Evolutionary conservation across 2,113 vertebrate genomes (phyloP).

Genomic region (Motacilla alba): DNA sequence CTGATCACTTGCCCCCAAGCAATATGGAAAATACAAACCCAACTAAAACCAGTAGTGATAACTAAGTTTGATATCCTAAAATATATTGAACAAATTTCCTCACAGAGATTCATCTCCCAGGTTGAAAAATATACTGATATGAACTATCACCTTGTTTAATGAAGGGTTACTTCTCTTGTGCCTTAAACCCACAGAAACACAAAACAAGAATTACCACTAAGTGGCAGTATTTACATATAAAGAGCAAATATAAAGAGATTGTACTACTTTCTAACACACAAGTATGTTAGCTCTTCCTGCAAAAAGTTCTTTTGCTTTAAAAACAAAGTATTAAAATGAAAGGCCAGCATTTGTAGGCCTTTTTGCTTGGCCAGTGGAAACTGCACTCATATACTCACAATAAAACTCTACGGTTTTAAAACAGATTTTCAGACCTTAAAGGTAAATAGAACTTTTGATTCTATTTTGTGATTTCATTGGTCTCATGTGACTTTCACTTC

Average conservation of each 20-base stretch:
- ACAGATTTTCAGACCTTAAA: background rate
- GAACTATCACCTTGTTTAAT: background rate
- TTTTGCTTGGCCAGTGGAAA: background rate
- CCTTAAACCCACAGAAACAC: background rate
- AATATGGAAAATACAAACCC: accelerated
- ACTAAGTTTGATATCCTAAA: background rate
- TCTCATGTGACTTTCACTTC: background rate
- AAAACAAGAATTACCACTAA: slow-evolving; percentile 30
- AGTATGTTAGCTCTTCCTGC: background rate
- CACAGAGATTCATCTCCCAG: background rate
- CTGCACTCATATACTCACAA: background rate
- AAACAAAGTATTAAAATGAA: background rate
- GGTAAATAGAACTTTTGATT: background rate
- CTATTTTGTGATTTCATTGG: background rate
- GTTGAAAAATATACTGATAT: background rate
- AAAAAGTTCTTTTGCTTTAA: background rate
- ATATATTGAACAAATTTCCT: background rate
- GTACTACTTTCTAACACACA: background rate
- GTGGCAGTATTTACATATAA: slow-evolving; percentile 30
- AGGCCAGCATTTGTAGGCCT: background rate
- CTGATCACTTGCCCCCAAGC: background rate
- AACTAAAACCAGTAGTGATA: background rate
- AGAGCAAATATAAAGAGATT: background rate
- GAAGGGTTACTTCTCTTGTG: background rate
- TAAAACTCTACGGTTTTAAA: background rate